A percentile compares a stretch with the other conserved stretches of the same genome.
These are phyloP conservation scores for Dermatophagoides farinae DNA, from an alignment of 1,140 invertebrate species.

Conservation along the genomic window DNA sequence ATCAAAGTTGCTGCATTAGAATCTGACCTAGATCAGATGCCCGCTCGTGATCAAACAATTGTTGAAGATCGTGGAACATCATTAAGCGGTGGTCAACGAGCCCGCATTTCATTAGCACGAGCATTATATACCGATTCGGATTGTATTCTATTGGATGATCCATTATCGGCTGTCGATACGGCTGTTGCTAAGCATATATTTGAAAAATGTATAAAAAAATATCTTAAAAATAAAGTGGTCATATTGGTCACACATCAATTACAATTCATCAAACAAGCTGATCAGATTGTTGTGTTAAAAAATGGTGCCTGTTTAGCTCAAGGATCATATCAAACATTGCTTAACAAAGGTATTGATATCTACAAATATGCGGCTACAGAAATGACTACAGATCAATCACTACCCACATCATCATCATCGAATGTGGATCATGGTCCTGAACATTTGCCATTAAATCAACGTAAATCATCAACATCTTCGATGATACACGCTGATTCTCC, in stretches of 20 bases:
- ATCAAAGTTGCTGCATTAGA: slow-evolving; percentile 42
- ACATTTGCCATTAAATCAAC: neutral
- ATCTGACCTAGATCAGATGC: slow-evolving; percentile 48
- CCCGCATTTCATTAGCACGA: slow-evolving; percentile 57
- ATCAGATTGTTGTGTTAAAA: slow-evolving; percentile 38
- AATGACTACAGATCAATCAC: neutral
- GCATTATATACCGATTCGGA: slow-evolving; percentile 27
- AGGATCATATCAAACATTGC: neutral
- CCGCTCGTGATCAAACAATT: slow-evolving; percentile 26
- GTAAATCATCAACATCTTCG: neutral
- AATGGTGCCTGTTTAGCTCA: slow-evolving; percentile 28
- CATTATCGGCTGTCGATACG: slow-evolving; percentile 29
- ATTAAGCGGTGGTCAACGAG: slow-evolving; percentile 89
- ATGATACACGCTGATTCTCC: neutral
- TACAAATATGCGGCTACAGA: slow-evolving; percentile 1
- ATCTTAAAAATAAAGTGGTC: slow-evolving; percentile 41
- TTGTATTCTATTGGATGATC: slow-evolving; percentile 12
- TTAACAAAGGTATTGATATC: slow-evolving; percentile 8
- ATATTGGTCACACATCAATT: slow-evolving; percentile 42
- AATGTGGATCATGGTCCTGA: neutral
- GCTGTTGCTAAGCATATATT: slow-evolving; percentile 30
- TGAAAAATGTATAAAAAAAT: slow-evolving; percentile 24
- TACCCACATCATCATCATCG: neutral
- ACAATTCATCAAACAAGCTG: slow-evolving; percentile 41
- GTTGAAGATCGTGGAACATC: slow-evolving; percentile 47